Evolutionary conservation across 2,113 vertebrate species (phyloP), one percentile per base, ranked within the genome.

Genomic region (Neolamprologus ventralis): DNA sequence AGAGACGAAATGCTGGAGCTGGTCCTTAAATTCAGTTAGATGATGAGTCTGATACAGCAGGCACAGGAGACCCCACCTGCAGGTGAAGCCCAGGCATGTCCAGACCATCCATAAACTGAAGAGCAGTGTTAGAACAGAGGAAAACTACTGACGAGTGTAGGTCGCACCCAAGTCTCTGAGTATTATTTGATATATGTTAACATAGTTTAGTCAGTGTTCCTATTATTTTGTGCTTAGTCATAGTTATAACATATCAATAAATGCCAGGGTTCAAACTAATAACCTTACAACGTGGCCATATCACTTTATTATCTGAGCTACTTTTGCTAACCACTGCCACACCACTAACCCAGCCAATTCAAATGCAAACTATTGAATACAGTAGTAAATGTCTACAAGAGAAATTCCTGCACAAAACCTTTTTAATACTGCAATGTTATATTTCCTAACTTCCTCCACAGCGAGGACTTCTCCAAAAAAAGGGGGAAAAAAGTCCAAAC

Each of bases 301-400:
- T 23, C 1, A 4, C 4, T 47, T 19, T 21, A 35, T 21, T 51
- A 80, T 42, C 60, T 53, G 23, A 80, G 10, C n/a, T n/a, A 78
- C 42, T 16, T 47, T 49, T 40, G 47, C 71, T 65, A 49, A 65
- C 42, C 54, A 31, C 55, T 68, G 26, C 6, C 17, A 54, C 4
- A 2, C 10, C 21, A 45, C 40, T 31, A 55, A 53, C 4, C 0
- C 5, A 58, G 10, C 4, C 51, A 60, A 75, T 81, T 53, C 49
- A 88, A 33, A 83, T 33, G 60, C 26, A 65, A 31, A 60, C 49
- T 42, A 16, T 42, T 80, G 71, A 58, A 60, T 28, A 49, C 28
- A 2, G 37, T 7, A 65, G 37, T 83, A 47, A 42, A 65, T 80
- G 2, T 82, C 51, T 10, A 37, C 21, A 16, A 55, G 12, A 49